A percentile compares a stretch with the other conserved stretches of the same genome.
These are phyloP conservation scores for Peromyscus polionotus DNA, from an alignment of 2,113 vertebrate genomes.

Conservation along the genomic window DNA sequence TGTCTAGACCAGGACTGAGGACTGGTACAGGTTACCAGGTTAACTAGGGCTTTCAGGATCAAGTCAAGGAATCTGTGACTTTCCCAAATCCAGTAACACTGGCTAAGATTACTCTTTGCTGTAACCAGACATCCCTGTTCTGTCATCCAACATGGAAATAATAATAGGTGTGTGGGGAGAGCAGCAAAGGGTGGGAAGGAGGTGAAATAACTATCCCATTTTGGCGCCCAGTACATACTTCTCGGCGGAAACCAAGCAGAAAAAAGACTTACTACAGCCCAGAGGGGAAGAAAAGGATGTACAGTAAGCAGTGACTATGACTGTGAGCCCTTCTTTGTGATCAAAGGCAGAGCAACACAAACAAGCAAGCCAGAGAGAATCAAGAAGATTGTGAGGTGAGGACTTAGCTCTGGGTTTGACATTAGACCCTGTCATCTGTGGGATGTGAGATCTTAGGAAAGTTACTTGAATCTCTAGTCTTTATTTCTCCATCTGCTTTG, in stretches of 20 bases:
- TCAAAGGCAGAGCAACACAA: constrained; percentile 8
- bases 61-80: neutral
- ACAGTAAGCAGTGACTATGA: neutral
- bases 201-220: neutral
- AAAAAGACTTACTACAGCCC: neutral
- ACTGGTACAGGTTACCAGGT: neutral
- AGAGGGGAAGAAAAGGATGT: neutral
- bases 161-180: neutral
- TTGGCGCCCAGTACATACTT: neutral
- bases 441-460: neutral
- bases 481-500: neutral
- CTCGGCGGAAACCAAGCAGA: neutral
- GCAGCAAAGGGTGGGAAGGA: neutral
- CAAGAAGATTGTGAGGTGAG: constrained; percentile 9
- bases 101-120: neutral
- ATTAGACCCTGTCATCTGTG: neutral
- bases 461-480: neutral
- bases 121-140: neutral
- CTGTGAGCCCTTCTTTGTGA: neutral
- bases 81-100: neutral
- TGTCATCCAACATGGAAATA: neutral
- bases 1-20: neutral
- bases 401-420: neutral
- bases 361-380: neutral
- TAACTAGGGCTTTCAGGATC: neutral